Base-by-base conservation (phyloP, 2,888 invertebrate genomes). In the Operophtera brumata region DNA sequence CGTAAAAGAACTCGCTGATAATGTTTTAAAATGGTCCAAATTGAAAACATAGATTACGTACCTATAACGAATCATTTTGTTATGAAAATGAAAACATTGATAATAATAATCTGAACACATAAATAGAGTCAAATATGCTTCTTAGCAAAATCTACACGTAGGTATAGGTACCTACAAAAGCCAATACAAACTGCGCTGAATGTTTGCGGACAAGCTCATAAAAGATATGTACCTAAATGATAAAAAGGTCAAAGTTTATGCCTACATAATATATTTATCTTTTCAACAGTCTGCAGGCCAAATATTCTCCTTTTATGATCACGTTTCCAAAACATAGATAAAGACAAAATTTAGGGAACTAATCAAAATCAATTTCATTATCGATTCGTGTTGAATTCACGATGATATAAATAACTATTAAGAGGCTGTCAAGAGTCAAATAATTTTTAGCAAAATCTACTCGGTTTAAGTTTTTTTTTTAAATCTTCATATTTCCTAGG, bases 1-100 rank as follows among this genome's bases (percentile, higher is more conserved):
- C 69, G 70, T 65, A 73, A 62, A 56, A 62, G 52, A 44, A 59
- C 47, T 20, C 30, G 11, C 35, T 57, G 59, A 64, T 73, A 74
- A 57, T 51, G 60, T 58, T 57, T 56, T 3, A 58, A 65, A 65
- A 61, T 58, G 57, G 57, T 61, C 55, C 58, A 51, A 55, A 60
- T 56, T 51, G 57, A 65, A 73, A 73, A 70, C 56, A 34, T 34
- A 44, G 60, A 65, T 71, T 68, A 65, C 54, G 43, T 40, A 37
- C 12, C 1, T 4, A n/a, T 37, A 37, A 13, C 37, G 20, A 39
- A 39, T 5, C 20, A 25, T n/a, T 28, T 28, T 28, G 13, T 13
- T 9, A n/a, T 11, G 11, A 11, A 32, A 43, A 30, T 30, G 26
- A 43, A 43, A 43, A 43, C 42, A 43, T 43, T 9, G 32, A 43